Percentiles rank a stretch among this genome's conserved stretches.
phyloP scores from a whole-genome alignment of 2,888 invertebrate species.

The Idaea dimidiata region DNA sequence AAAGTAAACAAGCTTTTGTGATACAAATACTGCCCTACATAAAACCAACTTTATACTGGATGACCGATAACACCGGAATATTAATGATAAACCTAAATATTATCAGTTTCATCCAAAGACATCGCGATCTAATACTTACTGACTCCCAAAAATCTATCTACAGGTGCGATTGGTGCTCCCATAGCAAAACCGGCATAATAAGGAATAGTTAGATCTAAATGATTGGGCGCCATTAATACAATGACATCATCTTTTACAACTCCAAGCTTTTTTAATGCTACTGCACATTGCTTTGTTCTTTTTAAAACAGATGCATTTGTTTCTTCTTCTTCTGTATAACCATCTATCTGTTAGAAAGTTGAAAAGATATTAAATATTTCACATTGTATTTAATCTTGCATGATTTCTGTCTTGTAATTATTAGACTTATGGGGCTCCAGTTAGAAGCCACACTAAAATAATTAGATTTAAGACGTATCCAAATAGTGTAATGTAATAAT shows the following conservation, averaged over 20 bases:
- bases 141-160: conserved; percentile 46
- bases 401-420: too few relatives aligned
- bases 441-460: too few relatives aligned
- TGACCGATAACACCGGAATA: too few relatives aligned
- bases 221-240: conserved; percentile 65
- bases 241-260: conserved; percentile 63
- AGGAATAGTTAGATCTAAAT: conserved; percentile 62
- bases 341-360: conserved; percentile 40
- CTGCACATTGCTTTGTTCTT: conserved; percentile 56
- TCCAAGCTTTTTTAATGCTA: conserved; percentile 52
- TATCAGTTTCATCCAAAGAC: background rate
- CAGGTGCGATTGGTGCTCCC: conserved; percentile 50
- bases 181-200: conserved; percentile 67
- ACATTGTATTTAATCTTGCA: background rate
- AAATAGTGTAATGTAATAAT: too few relatives aligned
- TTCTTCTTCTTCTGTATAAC: conserved; percentile 50
- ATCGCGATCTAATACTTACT: conserved; percentile 41
- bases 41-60: too few relatives aligned
- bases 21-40: background rate
- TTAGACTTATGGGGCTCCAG: too few relatives aligned
- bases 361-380: background rate
- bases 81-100: background rate
- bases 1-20: conserved; percentile 14
- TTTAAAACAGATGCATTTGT: conserved; percentile 51
- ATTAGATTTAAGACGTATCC: too few relatives aligned